Evolutionary conservation across 2,888 invertebrate genomes (phyloP).

Genomic region (Dynastes tityus): DNA sequence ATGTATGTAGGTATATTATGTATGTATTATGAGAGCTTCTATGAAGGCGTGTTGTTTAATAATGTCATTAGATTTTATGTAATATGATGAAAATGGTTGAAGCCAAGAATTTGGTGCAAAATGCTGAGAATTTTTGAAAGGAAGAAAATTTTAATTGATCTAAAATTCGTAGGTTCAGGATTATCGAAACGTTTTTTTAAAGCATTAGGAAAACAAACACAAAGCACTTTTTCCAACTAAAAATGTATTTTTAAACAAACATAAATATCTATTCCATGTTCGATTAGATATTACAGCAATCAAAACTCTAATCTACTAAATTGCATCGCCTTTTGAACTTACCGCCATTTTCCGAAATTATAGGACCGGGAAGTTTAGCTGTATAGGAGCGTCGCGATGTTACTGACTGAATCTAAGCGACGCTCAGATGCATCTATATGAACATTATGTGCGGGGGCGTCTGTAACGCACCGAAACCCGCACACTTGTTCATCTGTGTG

Average conservation of each 20-base stretch:
- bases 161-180: too few relatives aligned
- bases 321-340: slow-evolving; percentile 58
- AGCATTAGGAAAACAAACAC: too few relatives aligned
- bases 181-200: too few relatives aligned
- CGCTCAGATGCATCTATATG: slow-evolving; percentile 65
- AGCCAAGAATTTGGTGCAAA: too few relatives aligned
- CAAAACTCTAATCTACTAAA: not conserved
- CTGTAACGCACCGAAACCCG: not conserved
- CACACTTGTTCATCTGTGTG: slow-evolving; percentile 53
- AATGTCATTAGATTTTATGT: not conserved
- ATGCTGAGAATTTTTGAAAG: too few relatives aligned
- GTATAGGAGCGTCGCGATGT: slow-evolving; percentile 71
- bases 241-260: too few relatives aligned
- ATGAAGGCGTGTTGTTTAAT: not conserved
- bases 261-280: too few relatives aligned
- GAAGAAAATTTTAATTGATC: too few relatives aligned
- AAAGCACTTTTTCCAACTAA: too few relatives aligned
- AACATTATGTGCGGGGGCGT: slow-evolving; percentile 65
- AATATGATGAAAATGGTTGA: not conserved
- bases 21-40: not conserved
- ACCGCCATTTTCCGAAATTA: slow-evolving; percentile 63
- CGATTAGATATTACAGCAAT: not conserved
- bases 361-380: slow-evolving; percentile 56
- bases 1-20: not conserved
- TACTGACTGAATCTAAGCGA: slow-evolving; percentile 56